Evolutionary conservation across 2,113 vertebrate genomes (phyloP), one percentile per base, ranked within the genome.

Genomic region (Peromyscus polionotus): DNA sequence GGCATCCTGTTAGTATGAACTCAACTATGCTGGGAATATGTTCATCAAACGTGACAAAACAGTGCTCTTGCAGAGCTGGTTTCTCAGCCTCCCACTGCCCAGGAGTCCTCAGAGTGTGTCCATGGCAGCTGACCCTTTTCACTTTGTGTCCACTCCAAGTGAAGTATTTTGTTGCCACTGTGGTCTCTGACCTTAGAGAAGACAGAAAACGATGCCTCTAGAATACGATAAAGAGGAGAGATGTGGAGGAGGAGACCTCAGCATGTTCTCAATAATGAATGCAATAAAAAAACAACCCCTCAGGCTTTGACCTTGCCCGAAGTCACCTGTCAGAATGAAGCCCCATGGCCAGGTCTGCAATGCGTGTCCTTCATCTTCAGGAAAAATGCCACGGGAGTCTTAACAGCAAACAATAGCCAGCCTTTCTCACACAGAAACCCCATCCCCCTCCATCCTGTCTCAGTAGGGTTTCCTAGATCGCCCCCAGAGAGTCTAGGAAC

Each of bases 381-480:
- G 97, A 42, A 95, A 97, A 83, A 90, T 5, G 48, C 79, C 70
- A 36, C 61, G 59, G 80, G 75, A 90, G 89, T 79, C 94, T 51
- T 45, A 84, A 91, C 51, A 95, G 90, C 57, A 95, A 96, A 92
- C 93, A 94, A 88, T 26, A 90, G 84, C 57, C 77, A 42, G 42
- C 39, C 81, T 87, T 95, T 57, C 84, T 92, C 86, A 48, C 39
- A 89, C 51, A 73, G 80, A 94, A 88, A 59, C 22, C 65, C 94
- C 93, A 91, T 61, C 61, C 84, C 89, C 88, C n/a, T 87, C 92
- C 94, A 93, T 95, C 94, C 95, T 90, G 86, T 94, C 95, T 95
- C 95, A 77, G 45, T 70, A 68, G 92, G 45, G 93, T 65, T 94
- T 92, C 95, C 96, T 84, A 93, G 92, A 92, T 92, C 75, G 33